Conservation (phyloP, 2,888 invertebrate species). For the Ornithoptera alexandrae region DNA sequence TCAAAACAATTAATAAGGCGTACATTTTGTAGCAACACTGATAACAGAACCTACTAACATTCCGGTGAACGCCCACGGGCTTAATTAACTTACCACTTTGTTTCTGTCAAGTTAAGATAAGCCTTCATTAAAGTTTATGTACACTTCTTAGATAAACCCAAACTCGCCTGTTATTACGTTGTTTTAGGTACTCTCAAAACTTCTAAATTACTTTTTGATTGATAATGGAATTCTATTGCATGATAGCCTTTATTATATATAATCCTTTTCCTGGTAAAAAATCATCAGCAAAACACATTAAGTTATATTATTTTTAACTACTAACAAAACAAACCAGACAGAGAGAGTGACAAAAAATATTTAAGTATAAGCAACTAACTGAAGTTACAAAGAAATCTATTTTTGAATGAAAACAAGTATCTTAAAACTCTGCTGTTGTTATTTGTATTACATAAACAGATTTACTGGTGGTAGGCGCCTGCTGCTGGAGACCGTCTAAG, state of each 20-base stretch:
- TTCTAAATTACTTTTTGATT: neutral
- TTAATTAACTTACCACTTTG: conserved; percentile 17
- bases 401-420: neutral
- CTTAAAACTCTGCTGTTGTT: neutral
- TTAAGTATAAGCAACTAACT: neutral
- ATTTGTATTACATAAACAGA: neutral
- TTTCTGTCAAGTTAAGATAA: conserved; percentile 18
- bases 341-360: no score
- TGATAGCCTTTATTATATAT: neutral
- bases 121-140: conserved; percentile 16
- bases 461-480: neutral
- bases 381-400: neutral
- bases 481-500: no score
- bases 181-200: neutral
- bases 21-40: conserved; percentile 7
- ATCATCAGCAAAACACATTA: no score
- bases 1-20: neutral
- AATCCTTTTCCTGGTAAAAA: no score
- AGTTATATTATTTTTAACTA: no score
- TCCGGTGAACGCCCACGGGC: conserved; percentile 1
- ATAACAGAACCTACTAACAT: conserved; percentile 5
- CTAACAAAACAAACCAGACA: no score
- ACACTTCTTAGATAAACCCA: conserved; percentile 6
- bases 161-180: conserved; percentile 4
- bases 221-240: neutral